Base-by-base conservation (phyloP, 1,140 invertebrate genomes). In the Zaprionus inermis region DNA sequence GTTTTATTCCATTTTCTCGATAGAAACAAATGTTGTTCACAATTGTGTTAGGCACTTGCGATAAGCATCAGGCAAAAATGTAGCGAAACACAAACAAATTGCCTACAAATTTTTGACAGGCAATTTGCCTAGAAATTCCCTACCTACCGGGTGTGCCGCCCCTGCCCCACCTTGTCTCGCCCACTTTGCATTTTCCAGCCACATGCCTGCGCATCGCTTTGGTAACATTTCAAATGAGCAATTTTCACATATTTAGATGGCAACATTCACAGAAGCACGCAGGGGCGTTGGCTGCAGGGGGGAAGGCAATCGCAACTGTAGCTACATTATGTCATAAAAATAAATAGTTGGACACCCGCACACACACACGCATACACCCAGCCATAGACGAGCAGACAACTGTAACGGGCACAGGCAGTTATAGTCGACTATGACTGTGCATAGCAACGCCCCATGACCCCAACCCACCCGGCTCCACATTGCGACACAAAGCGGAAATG, bases 211-310 rank as follows among this genome's bases (percentile, higher is more conserved):
- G 30, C 56, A 61, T 61, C 41, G 52, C 63, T 65, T 72, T 78
- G 63, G 71, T 36, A 57, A 78, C 79, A 79, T 88, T 77, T 86
- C 72, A 86, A 86, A 86, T 88, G 83, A 86, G 83, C 83, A 86
- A 88, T 86, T 86, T 86, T 88, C 83, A 86, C 83, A 86, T 86
- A 86, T 86, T 86, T 88, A 86, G 81, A 86, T 79, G 83, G 78
- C 69, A 88, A 71, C 79, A 73, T 81, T 86, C 80, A 58, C 52
- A 74, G 74, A 68, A 64, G 65, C 52, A 54, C 65, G 70, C 57
- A 59, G 32, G 36, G 18, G 5, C 28, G 28, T 18, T 16, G 49
- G 16, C 18, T 36, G 11, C 2, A n/a, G 59, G 51, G 20, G n/a
- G 28, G 63, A 32, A 28, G 44, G 60, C 66, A 76, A 44, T 60